These are phyloP conservation scores for Conus ventricosus DNA, from an alignment of 1,140 invertebrate genomes.

Conservation along the genomic window DNA sequence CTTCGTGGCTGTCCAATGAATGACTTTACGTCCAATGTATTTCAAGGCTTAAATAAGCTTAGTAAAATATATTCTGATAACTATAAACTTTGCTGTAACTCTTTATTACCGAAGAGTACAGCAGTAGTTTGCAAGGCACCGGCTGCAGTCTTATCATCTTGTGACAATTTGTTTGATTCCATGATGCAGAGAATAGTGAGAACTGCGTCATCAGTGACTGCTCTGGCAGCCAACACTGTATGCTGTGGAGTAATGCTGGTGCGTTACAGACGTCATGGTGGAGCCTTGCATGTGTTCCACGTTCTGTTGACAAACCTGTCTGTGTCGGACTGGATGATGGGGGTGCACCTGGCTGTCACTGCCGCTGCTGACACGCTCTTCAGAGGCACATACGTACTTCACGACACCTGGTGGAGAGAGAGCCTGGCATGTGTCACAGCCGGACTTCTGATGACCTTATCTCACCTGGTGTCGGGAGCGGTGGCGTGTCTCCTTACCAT, in stretches of 20 bases:
- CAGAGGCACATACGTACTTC: constrained; percentile 56
- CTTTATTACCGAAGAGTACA: background rate
- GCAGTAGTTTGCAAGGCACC: constrained; percentile 30
- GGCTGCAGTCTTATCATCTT: constrained; percentile 46
- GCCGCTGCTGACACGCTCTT: constrained; percentile 40
- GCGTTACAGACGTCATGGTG: constrained; percentile 31
- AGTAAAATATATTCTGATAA: constrained; percentile 33
- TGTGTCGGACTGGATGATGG: constrained; percentile 67
- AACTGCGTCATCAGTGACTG: constrained; percentile 48
- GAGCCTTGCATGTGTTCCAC: constrained; percentile 38
- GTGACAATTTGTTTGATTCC: constrained; percentile 36
- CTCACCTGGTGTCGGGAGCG: constrained; percentile 38
- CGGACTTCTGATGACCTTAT: constrained; percentile 58
- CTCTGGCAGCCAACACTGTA: constrained; percentile 47
- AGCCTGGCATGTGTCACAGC: constrained; percentile 58
- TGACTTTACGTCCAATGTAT: constrained; percentile 29
- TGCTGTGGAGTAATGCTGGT: constrained; percentile 48
- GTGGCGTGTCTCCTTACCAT: constrained; percentile 46
- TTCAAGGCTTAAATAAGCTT: constrained; percentile 25
- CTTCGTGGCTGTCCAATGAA: constrained; percentile 23
- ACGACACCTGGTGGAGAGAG: constrained; percentile 55
- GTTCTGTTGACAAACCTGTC: constrained; percentile 60
- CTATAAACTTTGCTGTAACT: constrained; percentile 42
- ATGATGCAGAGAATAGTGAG: constrained; percentile 46
- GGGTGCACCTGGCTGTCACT: constrained; percentile 65